Evolutionary conservation across 2,888 invertebrate species (phyloP).

Genomic region (Dynastes grantii): DNA sequence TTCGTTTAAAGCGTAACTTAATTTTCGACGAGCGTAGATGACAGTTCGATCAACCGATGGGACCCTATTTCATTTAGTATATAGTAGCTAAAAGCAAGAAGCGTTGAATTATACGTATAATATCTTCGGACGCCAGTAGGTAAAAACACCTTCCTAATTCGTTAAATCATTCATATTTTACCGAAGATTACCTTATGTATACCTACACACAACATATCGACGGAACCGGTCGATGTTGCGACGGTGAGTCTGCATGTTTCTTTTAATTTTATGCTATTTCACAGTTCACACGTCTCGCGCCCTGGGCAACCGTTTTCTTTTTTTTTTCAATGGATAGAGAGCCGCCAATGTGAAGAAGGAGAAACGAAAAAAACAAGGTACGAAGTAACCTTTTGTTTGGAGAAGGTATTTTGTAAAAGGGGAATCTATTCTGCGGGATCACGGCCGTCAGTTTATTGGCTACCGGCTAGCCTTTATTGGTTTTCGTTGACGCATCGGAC

Average conservation of each 20-base stretch:
- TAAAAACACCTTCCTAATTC: conserved; percentile 60
- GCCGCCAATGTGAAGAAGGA: conserved; percentile 26
- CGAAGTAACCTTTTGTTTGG: conserved; percentile 57
- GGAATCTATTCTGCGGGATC: conserved; percentile 50
- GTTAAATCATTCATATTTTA: conserved; percentile 64
- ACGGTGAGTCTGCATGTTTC: conserved; percentile 61
- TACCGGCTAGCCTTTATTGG: conserved; percentile 52
- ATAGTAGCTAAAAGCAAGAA: background rate
- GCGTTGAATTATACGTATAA: background rate
- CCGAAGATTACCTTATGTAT: conserved; percentile 48
- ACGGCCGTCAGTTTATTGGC: background rate
- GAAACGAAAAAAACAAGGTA: conserved; percentile 50
- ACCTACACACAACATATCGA: conserved; percentile 53
- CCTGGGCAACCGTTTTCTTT: conserved; percentile 9
- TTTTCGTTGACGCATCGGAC: conserved; percentile 49
- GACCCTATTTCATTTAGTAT: background rate
- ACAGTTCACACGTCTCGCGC: conserved; percentile 62
- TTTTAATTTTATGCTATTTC: conserved; percentile 66
- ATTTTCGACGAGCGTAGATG: conserved; percentile 23
- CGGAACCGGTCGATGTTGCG: background rate
- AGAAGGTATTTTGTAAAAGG: conserved; percentile 53
- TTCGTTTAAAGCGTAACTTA: conserved; percentile 15
- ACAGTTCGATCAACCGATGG: background rate
- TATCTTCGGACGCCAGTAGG: conserved; percentile 43
- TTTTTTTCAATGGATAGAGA: background rate